These are phyloP conservation scores for Varanus salvator DNA, from an alignment of 2,113 vertebrate species.

Conservation along the genomic window DNA sequence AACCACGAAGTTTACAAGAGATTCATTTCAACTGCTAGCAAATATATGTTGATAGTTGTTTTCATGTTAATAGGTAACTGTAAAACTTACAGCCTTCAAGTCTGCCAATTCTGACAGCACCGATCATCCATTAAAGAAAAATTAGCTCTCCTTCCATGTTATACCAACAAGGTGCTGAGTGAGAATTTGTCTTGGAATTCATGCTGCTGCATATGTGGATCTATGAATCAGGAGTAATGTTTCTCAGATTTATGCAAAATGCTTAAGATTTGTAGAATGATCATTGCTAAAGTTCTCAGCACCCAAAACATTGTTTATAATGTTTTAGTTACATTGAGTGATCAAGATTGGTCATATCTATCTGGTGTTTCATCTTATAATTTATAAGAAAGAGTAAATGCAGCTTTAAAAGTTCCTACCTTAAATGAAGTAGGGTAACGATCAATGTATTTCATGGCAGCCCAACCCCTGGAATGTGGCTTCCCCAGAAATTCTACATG, in stretches of 20 bases:
- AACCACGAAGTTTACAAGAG: not conserved
- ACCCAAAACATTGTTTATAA: not conserved
- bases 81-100: too few relatives aligned
- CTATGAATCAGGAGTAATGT: not conserved
- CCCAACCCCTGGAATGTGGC: conserved; percentile 74
- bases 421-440: conserved; percentile 60
- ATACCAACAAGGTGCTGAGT: not conserved
- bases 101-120: not conserved
- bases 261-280: not conserved
- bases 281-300: not conserved
- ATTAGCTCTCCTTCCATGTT: not conserved
- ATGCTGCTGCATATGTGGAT: not conserved
- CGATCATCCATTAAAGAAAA: not conserved
- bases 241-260: not conserved
- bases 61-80: not conserved
- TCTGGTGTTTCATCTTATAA: not conserved
- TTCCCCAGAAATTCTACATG: conserved; percentile 78
- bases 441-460: conserved; percentile 53
- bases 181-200: not conserved
- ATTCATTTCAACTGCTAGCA: not conserved
- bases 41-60: not conserved
- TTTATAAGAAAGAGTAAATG: not conserved
- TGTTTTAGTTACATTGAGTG: not conserved
- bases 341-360: not conserved
- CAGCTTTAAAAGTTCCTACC: conserved; percentile 56